phyloP scores from a whole-genome alignment of 2,888 invertebrate species.

The Mayetiola destructor region DNA sequence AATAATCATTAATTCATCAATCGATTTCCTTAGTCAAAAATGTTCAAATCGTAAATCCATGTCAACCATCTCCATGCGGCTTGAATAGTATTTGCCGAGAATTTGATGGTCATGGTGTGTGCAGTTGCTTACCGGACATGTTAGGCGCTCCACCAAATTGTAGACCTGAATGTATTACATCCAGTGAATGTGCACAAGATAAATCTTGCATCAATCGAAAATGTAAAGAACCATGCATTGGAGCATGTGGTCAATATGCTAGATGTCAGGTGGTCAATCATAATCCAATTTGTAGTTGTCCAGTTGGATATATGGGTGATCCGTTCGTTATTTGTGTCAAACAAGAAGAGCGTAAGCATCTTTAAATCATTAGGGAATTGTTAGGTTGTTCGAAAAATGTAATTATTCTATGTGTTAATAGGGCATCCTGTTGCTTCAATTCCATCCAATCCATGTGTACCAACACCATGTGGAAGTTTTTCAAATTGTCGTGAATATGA shows the following conservation, averaged over 20 bases:
- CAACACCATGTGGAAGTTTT: conserved; percentile 72
- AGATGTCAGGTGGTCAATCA: conserved; percentile 73
- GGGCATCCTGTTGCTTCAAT: conserved; percentile 20
- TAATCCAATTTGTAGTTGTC: conserved; percentile 72
- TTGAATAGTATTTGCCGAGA: conserved; percentile 64
- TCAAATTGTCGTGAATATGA: conserved; percentile 66
- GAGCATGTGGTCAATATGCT: conserved; percentile 69
- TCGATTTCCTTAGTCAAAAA: not conserved
- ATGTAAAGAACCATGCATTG: conserved; percentile 68
- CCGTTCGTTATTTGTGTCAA: conserved; percentile 62
- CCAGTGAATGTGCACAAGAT: conserved; percentile 67
- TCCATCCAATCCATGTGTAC: conserved; percentile 57
- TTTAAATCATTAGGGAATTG: not conserved
- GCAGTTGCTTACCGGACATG: conserved; percentile 64
- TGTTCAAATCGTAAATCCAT: conserved; percentile 36
- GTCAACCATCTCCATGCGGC: conserved; percentile 61
- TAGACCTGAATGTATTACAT: conserved; percentile 68
- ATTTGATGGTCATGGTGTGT: conserved; percentile 58
- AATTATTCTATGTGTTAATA: conserved; percentile 7
- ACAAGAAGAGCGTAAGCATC: conserved; percentile 28
- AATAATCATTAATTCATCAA: not conserved
- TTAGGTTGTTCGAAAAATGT: too few species aligned
- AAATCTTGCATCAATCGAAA: conserved; percentile 65
- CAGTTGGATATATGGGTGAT: conserved; percentile 59
- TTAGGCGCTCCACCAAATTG: conserved; percentile 65